Evolutionary conservation across 2,797 vertebrate species (phyloP).

Genomic region (Chelidonichthys spinosus): DNA sequence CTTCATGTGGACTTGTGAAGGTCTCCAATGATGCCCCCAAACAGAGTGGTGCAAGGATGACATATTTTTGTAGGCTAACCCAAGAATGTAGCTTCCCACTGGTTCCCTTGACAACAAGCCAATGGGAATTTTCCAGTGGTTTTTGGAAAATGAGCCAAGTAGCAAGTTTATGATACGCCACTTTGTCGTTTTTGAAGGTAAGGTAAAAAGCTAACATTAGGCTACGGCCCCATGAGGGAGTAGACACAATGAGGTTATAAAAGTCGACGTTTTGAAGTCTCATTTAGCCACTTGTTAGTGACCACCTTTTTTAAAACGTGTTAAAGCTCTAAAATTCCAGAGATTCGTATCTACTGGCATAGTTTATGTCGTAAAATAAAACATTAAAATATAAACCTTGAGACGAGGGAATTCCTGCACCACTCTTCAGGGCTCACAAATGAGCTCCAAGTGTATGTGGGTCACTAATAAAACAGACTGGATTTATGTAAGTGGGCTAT

Average conservation of each 20-base stretch:
- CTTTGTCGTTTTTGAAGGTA: background rate
- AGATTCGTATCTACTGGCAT: too few relatives aligned
- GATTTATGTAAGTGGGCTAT: background rate
- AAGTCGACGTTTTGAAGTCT: background rate
- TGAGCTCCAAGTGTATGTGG: conserved; percentile 5
- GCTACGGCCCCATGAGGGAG: background rate
- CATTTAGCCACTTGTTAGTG: background rate
- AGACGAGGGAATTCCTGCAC: background rate
- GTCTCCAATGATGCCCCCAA: background rate
- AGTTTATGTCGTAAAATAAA: background rate
- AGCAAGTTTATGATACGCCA: background rate
- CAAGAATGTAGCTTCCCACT: background rate
- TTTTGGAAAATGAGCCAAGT: background rate
- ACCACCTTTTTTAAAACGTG: background rate
- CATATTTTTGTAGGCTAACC: background rate
- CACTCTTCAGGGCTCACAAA: background rate
- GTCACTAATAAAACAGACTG: background rate
- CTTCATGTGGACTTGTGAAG: background rate
- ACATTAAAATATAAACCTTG: background rate
- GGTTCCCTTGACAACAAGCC: background rate
- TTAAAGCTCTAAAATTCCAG: background rate
- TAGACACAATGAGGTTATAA: too few relatives aligned
- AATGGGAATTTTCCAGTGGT: background rate
- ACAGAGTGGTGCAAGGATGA: background rate
- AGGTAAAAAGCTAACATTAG: background rate